phyloP scores from a whole-genome alignment of 2,888 invertebrate genomes.

The Pogonocherus hispidulus region DNA sequence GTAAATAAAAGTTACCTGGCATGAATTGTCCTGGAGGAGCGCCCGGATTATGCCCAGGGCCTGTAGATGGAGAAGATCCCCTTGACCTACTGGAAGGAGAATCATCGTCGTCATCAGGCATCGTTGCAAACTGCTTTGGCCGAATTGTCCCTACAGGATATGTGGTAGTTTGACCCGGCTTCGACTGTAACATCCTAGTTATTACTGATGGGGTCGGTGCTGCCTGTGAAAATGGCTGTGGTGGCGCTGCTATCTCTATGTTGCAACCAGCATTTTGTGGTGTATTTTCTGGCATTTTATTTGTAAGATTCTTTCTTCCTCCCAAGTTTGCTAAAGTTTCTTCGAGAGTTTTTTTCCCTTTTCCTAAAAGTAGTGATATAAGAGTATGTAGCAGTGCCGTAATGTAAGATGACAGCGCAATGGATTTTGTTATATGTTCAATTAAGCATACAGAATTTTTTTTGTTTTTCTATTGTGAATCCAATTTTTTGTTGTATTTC shows the following conservation, averaged over 20 bases:
- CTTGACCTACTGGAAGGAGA: constrained; percentile 40
- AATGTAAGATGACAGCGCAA: no score
- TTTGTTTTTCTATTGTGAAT: no score
- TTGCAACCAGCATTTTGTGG: constrained; percentile 49
- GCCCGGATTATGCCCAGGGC: constrained; percentile 22
- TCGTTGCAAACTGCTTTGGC: constrained; percentile 61
- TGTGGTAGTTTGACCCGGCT: constrained; percentile 50
- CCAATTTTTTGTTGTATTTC: no score
- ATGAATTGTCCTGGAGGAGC: constrained; percentile 51
- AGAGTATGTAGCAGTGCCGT: no score
- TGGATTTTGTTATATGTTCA: no score
- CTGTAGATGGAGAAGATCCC: constrained; percentile 37
- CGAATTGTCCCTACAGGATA: constrained; percentile 59
- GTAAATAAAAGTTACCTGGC: no score
- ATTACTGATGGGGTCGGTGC: constrained; percentile 74
- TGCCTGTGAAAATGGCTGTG: constrained; percentile 70
- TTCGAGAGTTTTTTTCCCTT: constrained; percentile 66
- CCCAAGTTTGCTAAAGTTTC: constrained; percentile 71
- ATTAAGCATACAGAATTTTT: no score
- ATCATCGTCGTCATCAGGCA: constrained; percentile 58
- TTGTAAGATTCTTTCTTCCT: constrained; percentile 61
- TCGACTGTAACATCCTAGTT: constrained; percentile 74
- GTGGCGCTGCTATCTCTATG: constrained; percentile 68
- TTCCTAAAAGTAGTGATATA: constrained; percentile 47
- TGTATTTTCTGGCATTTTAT: constrained; percentile 20